Percentiles rank a stretch among this genome's conserved stretches.
Evolutionary conservation across 2,797 vertebrate species (phyloP).

Genomic region (Vespertilio murinus): DNA sequence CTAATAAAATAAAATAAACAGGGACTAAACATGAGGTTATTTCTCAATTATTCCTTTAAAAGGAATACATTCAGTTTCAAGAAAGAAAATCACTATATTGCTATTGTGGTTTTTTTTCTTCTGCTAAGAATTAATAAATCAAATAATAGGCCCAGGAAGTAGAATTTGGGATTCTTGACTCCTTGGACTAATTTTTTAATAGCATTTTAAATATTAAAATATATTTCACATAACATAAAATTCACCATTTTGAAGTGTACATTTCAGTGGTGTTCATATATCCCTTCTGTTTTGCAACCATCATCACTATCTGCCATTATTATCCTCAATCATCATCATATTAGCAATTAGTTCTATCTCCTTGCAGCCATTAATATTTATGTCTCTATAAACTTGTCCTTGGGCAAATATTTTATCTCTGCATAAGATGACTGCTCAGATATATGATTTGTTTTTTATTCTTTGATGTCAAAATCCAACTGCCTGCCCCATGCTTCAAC

Average conservation of each 20-base stretch:
- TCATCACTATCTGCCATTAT: neutral
- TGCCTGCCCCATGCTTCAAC: neutral
- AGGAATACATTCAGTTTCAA: neutral
- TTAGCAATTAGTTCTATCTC: neutral
- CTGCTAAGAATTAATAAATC: neutral
- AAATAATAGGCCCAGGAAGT: neutral
- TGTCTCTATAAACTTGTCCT: neutral
- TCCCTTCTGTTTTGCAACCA: neutral
- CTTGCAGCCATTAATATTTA: neutral
- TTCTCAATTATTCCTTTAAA: conserved; percentile 22
- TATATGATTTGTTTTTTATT: neutral
- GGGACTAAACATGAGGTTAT: neutral
- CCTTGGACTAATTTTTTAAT: neutral
- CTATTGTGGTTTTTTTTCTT: neutral
- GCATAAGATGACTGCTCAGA: neutral
- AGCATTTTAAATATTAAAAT: neutral
- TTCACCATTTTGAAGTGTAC: neutral
- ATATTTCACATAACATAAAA: conserved; percentile 1
- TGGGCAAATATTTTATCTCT: neutral
- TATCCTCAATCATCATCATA: neutral
- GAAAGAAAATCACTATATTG: neutral
- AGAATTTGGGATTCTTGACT: neutral
- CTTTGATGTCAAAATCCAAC: neutral
- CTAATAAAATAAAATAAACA: neutral
- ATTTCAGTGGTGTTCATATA: neutral